Conservation (phyloP, 1,140 invertebrate genomes). For the Dufourea novaeangliae region DNA sequence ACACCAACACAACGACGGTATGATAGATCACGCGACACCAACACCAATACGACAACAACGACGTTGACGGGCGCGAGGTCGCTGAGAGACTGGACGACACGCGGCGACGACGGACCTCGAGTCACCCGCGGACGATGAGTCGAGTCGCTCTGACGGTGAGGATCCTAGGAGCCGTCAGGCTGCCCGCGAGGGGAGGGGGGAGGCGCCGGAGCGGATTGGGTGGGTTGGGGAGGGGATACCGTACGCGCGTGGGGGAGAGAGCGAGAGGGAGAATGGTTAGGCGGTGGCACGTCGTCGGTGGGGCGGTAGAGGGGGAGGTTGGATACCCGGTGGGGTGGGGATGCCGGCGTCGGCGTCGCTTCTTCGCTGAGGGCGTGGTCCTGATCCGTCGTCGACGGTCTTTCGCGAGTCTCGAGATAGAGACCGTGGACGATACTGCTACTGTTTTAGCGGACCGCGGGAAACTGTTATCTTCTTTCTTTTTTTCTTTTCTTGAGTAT, state of each 20-base stretch:
- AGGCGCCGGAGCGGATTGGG: slow-evolving; percentile 19
- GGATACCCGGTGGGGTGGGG: not conserved
- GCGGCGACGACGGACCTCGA: slow-evolving; percentile 54
- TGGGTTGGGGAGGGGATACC: slow-evolving; percentile 6
- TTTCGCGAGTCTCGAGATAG: slow-evolving; percentile 31
- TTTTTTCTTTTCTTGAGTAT: too few relatives aligned
- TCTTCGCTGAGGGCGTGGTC: slow-evolving; percentile 75
- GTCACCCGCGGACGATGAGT: slow-evolving; percentile 61
- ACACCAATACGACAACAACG: slow-evolving; percentile 34
- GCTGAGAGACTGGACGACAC: slow-evolving; percentile 58
- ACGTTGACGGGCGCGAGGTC: slow-evolving; percentile 62
- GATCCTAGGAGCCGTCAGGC: slow-evolving; percentile 66
- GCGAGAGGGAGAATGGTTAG: slow-evolving; percentile 12
- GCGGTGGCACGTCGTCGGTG: slow-evolving; percentile 7
- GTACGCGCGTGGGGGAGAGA: slow-evolving; percentile 7
- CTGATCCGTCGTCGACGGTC: slow-evolving; percentile 60
- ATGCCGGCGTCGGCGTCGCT: slow-evolving; percentile 60
- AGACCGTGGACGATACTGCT: not conserved
- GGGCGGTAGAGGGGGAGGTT: slow-evolving; percentile 27
- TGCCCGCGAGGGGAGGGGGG: slow-evolving; percentile 57
- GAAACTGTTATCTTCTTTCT: too few relatives aligned
- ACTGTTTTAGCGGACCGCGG: too few relatives aligned
- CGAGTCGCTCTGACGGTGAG: slow-evolving; percentile 63
- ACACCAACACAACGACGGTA: slow-evolving; percentile 37
- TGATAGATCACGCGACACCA: slow-evolving; percentile 16